These are phyloP conservation scores for Stichodactyla helianthus DNA, from an alignment of 64 coral and sea anemone genomes.

Conservation along the genomic window DNA sequence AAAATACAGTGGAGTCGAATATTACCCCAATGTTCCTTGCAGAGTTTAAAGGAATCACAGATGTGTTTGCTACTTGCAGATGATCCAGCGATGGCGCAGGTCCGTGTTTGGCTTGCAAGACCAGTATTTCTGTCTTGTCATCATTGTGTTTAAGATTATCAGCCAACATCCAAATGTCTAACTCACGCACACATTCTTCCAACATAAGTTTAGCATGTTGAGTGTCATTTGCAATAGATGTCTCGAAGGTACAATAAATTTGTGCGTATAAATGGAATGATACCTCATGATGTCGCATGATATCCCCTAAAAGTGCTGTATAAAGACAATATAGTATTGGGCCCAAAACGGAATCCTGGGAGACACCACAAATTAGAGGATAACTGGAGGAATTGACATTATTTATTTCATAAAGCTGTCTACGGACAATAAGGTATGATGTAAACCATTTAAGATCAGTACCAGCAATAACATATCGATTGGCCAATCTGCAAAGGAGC, in stretches of 20 bases:
- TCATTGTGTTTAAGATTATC: conserved; percentile 59
- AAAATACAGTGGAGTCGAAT: too few species aligned
- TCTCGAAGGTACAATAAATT: too few species aligned
- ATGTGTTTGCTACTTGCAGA: background rate
- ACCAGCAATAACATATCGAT: background rate
- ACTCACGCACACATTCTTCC: conserved; percentile 43
- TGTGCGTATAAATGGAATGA: too few species aligned
- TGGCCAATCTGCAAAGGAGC: background rate
- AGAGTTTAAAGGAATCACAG: background rate
- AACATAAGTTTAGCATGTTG: conserved; percentile 30
- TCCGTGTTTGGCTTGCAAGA: conserved; percentile 45
- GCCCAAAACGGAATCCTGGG: too few species aligned
- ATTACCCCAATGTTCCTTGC: too few species aligned
- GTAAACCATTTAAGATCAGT: background rate
- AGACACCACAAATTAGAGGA: too few species aligned
- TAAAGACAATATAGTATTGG: too few species aligned
- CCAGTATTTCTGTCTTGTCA: conserved; percentile 63
- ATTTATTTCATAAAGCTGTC: too few species aligned
- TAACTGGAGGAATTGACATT: too few species aligned
- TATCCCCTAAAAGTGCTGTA: too few species aligned
- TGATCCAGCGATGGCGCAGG: conserved; percentile 30
- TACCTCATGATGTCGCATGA: too few species aligned
- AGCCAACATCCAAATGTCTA: conserved; percentile 51
- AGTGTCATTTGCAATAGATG: background rate
- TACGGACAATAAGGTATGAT: too few species aligned